Conservation (phyloP, 2,888 invertebrate species). For the Zygaena filipendulae region DNA sequence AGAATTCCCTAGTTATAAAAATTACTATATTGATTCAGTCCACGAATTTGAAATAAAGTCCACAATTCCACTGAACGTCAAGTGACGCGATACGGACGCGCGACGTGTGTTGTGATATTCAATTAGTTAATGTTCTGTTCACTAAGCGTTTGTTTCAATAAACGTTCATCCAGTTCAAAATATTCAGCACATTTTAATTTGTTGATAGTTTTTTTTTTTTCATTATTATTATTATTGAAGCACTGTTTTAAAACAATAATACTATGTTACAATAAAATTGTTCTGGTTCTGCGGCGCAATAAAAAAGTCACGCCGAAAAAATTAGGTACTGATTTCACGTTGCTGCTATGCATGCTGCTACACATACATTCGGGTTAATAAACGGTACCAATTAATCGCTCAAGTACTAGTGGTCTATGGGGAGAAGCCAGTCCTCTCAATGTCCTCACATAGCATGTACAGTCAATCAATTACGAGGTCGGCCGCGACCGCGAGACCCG, state of each 20-base stretch:
- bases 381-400: constrained; percentile 55
- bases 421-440: constrained; percentile 63
- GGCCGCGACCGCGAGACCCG: constrained; percentile 57
- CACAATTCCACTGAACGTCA: constrained; percentile 54
- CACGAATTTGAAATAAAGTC: constrained; percentile 67
- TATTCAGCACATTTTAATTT: constrained; percentile 66
- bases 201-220: constrained; percentile 50
- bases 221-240: constrained; percentile 46
- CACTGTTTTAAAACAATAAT: constrained; percentile 65
- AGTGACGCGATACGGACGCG: constrained; percentile 33
- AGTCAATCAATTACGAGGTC: constrained; percentile 55
- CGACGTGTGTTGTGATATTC: constrained; percentile 34
- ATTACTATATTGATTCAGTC: constrained; percentile 63
- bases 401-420: constrained; percentile 64
- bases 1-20: constrained; percentile 64
- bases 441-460: constrained; percentile 34
- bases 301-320: constrained; percentile 28
- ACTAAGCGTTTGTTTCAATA: constrained; percentile 59
- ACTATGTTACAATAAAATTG: constrained; percentile 57
- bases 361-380: constrained; percentile 37
- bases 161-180: constrained; percentile 63
- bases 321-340: constrained; percentile 30
- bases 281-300: constrained; percentile 51
- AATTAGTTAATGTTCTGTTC: constrained; percentile 57
- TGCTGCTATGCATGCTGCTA: constrained; percentile 30